Evolutionary conservation across 2,888 invertebrate genomes (phyloP), one percentile per base, ranked within the genome.

Genomic region (Syritta pipiens): DNA sequence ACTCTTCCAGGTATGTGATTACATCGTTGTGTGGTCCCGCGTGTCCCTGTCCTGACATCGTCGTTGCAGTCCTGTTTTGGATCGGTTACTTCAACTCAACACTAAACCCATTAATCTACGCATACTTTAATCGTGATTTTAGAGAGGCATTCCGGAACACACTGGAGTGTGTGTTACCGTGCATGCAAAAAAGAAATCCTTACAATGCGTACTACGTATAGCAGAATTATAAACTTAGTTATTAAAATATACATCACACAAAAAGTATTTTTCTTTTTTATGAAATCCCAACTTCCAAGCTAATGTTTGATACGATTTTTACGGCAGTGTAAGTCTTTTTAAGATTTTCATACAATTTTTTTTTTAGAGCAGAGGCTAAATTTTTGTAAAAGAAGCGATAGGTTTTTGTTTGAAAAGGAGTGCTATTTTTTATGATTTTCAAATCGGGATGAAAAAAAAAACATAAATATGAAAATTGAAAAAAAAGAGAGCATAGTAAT

Each of bases 31-130:
- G 97, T 87, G 96, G 95, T 1, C 92, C 94, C 55, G 91, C 98
- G 7, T 97, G 97, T 88, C 91, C 92, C 44, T 94, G 94, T 84
- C 98, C 98, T 0, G 93, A 95, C 82, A 92, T 95, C 72, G 93
- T 98, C 55, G 96, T 97, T 60, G 94, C 95, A 79, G 92, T 97
- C 62, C 93, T 98, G 84, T 99, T 99, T 90, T 99, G 98, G 98
- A 95, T 98, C 84, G 98, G 99, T 74, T 99, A 99, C 90, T 96
- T 96, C 90, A 98, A 98, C 90, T 97, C 97, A 9, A 96, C 96
- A 55, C 91, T 98, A 68, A 98, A 98, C 89, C 98, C 98, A 0
- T 90, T 98, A 82, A 97, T 98, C 85, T 97, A 97, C 89, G 97
- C 97, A 81, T 97, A 97, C 89, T 97, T 97, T 90, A 97, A 97